phyloP scores from a whole-genome alignment of 2,113 vertebrate genomes.

The Camelus dromedarius region DNA sequence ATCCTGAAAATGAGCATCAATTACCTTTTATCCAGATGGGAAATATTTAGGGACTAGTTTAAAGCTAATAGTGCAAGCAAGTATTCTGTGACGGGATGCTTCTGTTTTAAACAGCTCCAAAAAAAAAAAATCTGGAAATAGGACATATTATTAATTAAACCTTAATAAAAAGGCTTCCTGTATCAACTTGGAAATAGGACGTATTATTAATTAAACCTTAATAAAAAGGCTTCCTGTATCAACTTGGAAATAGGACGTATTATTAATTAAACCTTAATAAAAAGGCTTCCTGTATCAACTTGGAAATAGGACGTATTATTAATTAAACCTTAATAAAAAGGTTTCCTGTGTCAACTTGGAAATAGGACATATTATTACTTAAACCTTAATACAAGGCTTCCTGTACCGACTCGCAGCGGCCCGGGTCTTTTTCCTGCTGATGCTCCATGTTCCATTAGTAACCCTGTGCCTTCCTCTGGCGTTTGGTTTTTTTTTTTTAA shows the following conservation, averaged over 20 bases:
- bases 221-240: no score
- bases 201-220: no score
- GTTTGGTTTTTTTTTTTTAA: no score
- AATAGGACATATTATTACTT: background rate
- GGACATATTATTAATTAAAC: no score
- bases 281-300: background rate
- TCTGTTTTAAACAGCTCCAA: background rate
- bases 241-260: background rate
- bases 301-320: no score
- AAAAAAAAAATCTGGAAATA: no score
- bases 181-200: background rate
- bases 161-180: no score
- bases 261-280: no score
- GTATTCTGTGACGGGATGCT: conserved; percentile 8
- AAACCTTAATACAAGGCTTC: background rate
- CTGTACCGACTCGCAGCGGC: background rate
- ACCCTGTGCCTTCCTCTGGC: background rate
- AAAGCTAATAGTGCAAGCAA: background rate
- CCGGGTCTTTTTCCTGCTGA: background rate
- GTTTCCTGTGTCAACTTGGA: background rate
- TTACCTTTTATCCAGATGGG: background rate
- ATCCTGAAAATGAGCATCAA: background rate
- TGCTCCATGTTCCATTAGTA: background rate
- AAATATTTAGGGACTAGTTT: background rate
- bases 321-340: no score